These are phyloP conservation scores for Chymomyza fuscimana DNA, from an alignment of 2,888 invertebrate genomes.

Conservation along the genomic window DNA sequence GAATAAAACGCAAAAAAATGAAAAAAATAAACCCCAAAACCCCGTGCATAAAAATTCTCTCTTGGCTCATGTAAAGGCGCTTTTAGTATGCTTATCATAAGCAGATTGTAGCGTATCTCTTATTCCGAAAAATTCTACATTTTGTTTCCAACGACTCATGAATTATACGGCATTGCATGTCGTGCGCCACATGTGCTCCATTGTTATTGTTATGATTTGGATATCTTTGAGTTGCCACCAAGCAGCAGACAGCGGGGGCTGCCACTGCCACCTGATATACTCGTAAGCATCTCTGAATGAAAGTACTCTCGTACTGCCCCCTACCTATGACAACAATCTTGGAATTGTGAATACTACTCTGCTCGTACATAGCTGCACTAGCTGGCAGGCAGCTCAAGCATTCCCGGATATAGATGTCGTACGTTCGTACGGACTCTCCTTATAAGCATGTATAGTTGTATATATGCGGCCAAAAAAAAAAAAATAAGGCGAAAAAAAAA, in stretches of 20 bases:
- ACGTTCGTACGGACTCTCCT: too few species aligned
- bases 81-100: background rate
- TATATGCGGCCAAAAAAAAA: background rate
- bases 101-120: background rate
- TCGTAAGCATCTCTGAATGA: background rate
- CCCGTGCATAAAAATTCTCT: background rate
- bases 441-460: too few species aligned
- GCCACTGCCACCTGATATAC: background rate
- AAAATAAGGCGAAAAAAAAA: background rate
- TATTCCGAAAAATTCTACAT: background rate
- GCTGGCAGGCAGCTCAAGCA: background rate
- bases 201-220: background rate
- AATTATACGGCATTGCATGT: background rate
- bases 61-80: background rate
- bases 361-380: background rate
- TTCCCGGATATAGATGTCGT: background rate
- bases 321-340: background rate
- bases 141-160: background rate
- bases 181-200: background rate
- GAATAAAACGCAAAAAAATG: too few species aligned
- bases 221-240: background rate
- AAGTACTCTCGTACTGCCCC: background rate
- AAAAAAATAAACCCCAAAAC: background rate
- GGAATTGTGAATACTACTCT: background rate
- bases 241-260: too few species aligned